Percentiles rank a stretch among this genome's conserved stretches.
Evolutionary conservation across 2,113 vertebrate genomes (phyloP).

Genomic region (Zingel zingel): DNA sequence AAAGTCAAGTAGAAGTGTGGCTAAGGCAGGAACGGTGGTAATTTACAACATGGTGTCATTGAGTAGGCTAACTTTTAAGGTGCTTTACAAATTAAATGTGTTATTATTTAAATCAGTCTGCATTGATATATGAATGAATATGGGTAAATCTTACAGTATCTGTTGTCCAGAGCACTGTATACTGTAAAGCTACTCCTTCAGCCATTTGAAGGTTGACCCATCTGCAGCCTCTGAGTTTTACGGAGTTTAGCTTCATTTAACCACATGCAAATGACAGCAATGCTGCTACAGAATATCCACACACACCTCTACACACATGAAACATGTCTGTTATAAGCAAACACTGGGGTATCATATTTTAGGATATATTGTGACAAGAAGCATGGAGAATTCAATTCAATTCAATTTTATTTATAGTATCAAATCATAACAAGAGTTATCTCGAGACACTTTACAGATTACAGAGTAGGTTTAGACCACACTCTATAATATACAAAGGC

Average conservation of each 20-base stretch:
- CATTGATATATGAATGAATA: not conserved
- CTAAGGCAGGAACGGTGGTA: not conserved
- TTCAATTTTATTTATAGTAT: no score
- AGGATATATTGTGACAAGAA: no score
- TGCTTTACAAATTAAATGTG: no score
- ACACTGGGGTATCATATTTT: no score
- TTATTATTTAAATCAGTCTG: not conserved
- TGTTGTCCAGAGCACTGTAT: not conserved
- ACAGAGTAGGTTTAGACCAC: no score
- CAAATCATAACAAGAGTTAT: no score
- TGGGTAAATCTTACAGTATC: not conserved
- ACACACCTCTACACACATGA: not conserved
- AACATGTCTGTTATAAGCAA: no score
- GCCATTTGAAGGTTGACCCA: not conserved
- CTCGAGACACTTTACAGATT: no score
- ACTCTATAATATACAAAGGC: no score
- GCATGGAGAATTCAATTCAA: not conserved
- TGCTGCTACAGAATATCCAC: not conserved
- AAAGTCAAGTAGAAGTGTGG: not conserved
- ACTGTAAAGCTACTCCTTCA: not conserved
- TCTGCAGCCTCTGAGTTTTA: no score
- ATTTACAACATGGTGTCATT: no score
- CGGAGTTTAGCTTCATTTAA: not conserved
- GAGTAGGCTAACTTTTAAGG: no score
- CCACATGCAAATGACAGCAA: not conserved